A percentile compares a stretch with the other conserved stretches of the same genome.
phyloP scores from a whole-genome alignment of 2,888 invertebrate genomes.

The Gerris lacustris region DNA sequence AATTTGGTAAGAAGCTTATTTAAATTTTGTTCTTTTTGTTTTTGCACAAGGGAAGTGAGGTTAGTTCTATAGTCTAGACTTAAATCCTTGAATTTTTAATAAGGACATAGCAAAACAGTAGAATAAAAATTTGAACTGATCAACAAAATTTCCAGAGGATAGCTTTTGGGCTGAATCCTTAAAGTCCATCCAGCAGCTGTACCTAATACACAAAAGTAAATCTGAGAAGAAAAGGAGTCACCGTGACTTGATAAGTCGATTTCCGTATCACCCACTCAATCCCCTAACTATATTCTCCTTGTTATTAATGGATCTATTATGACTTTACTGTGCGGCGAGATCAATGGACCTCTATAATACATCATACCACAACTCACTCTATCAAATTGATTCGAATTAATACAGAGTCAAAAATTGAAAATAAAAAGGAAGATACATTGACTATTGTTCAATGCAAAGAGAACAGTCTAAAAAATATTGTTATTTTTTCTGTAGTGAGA shows the following conservation, averaged over 20 bases:
- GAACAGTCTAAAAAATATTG: background rate
- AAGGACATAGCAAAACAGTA: too few relatives aligned
- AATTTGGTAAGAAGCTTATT: too few relatives aligned
- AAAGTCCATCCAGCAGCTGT: too few relatives aligned
- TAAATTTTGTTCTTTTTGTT: too few relatives aligned
- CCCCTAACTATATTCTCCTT: background rate
- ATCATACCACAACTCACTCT: background rate
- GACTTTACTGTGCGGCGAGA: background rate
- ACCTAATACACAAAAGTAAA: too few relatives aligned
- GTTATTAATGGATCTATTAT: background rate
- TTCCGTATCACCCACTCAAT: background rate
- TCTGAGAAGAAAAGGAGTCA: background rate
- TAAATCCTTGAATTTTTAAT: too few relatives aligned
- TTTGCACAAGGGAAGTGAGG: too few relatives aligned
- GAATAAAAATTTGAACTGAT: too few relatives aligned
- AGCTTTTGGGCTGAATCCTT: too few relatives aligned
- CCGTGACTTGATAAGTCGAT: constrained; percentile 1
- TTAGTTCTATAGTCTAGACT: too few relatives aligned
- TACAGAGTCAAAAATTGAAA: background rate
- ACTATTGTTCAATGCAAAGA: background rate
- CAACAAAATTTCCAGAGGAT: too few relatives aligned
- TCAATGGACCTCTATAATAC: background rate
- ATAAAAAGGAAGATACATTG: background rate
- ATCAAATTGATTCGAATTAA: background rate
- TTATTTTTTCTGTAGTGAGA: background rate